phyloP scores from a whole-genome alignment of 2,888 invertebrate genomes.

The Drosophila cognata region DNA sequence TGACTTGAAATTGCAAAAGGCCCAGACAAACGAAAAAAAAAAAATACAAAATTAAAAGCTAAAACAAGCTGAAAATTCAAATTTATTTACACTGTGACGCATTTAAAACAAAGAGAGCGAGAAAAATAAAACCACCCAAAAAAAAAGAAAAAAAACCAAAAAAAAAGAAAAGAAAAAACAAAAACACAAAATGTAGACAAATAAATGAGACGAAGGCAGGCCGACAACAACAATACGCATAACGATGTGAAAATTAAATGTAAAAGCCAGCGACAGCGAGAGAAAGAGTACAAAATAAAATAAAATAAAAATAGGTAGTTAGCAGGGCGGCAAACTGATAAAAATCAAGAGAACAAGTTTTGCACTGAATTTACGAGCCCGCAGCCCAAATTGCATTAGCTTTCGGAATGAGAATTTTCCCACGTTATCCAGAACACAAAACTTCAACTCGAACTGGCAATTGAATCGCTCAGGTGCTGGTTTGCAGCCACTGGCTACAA shows the following conservation, averaged over 20 bases:
- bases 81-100: conserved; percentile 82
- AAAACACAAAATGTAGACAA: conserved; percentile 64
- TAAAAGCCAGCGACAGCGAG: conserved; percentile 40
- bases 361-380: conserved; percentile 79
- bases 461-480: conserved; percentile 42
- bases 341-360: conserved; percentile 69
- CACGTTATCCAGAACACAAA: conserved; percentile 53
- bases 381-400: conserved; percentile 76
- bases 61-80: conserved; percentile 82
- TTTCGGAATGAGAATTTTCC: conserved; percentile 74
- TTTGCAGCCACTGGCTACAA: conserved; percentile 37
- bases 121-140: conserved; percentile 40
- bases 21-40: conserved; percentile 17
- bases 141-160: conserved; percentile 18
- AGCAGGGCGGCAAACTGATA: conserved; percentile 64
- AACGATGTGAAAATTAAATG: conserved; percentile 81
- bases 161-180: conserved; percentile 15
- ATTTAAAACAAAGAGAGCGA: conserved; percentile 78
- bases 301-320: conserved; percentile 59
- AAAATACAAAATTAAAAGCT: conserved; percentile 62
- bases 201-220: conserved; percentile 70
- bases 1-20: conserved; percentile 63
- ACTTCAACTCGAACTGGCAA: conserved; percentile 8
- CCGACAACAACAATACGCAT: conserved; percentile 51
- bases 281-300: conserved; percentile 32